Evolutionary conservation across 2,888 invertebrate species (phyloP).

Genomic region (Melanchra persicariae): DNA sequence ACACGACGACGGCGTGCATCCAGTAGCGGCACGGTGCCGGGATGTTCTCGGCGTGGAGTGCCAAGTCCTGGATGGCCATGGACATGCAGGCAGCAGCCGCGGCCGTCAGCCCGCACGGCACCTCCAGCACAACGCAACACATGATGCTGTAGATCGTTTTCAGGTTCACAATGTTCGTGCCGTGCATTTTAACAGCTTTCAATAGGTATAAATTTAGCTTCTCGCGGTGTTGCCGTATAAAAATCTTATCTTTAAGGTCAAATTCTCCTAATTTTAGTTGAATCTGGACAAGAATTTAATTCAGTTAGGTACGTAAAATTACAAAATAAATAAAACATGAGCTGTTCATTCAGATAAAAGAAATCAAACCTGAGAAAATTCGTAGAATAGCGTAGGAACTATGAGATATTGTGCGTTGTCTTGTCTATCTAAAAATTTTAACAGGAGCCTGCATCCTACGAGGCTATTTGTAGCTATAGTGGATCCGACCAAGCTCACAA

Average conservation of each 20-base stretch:
- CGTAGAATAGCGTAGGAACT: slow-evolving; percentile 88
- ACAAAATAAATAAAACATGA: not conserved
- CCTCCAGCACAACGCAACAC: slow-evolving; percentile 90
- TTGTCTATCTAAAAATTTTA: slow-evolving; percentile 90
- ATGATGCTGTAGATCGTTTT: slow-evolving; percentile 89
- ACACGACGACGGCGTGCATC: slow-evolving; percentile 91
- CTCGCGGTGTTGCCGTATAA: slow-evolving; percentile 87
- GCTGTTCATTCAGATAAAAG: slow-evolving; percentile 48
- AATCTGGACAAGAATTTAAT: slow-evolving; percentile 70
- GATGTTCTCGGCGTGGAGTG: slow-evolving; percentile 80
- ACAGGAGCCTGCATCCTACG: slow-evolving; percentile 89
- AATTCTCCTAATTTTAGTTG: slow-evolving; percentile 82
- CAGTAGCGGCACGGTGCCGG: slow-evolving; percentile 84
- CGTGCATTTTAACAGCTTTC: slow-evolving; percentile 85
- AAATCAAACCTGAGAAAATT: slow-evolving; percentile 78
- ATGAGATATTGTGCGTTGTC: slow-evolving; percentile 85
- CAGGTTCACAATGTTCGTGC: slow-evolving; percentile 84
- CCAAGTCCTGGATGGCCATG: slow-evolving; percentile 91
- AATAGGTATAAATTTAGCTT: slow-evolving; percentile 82
- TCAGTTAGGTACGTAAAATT: not conserved
- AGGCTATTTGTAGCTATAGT: slow-evolving; percentile 85
- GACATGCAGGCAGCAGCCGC: slow-evolving; percentile 90
- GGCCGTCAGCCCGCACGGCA: slow-evolving; percentile 92
- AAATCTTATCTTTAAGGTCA: slow-evolving; percentile 85
- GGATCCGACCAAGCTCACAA: slow-evolving; percentile 86